A percentile compares a stretch with the other conserved stretches of the same genome.
Evolutionary conservation across 2,797 vertebrate genomes (phyloP).

Genomic region (Melanotaenia maccullochi): DNA sequence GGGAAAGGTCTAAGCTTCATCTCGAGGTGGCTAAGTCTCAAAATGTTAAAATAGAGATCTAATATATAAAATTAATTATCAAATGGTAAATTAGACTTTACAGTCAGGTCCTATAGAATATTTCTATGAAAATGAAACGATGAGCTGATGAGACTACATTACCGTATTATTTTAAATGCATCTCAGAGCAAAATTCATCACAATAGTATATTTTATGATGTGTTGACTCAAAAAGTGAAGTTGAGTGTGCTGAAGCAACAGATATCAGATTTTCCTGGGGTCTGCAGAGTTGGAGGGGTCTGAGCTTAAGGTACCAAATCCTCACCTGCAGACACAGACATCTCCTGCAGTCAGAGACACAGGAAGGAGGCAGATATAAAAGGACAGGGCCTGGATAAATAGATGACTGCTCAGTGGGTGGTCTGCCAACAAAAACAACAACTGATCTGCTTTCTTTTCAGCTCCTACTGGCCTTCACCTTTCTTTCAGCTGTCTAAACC

Average conservation of each 20-base stretch:
- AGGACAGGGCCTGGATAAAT: slow-evolving; percentile 44
- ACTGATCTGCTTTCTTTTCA: slow-evolving; percentile 36
- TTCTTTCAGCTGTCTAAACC: slow-evolving; percentile 31
- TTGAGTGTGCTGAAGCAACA: slow-evolving; percentile 34
- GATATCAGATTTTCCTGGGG: slow-evolving; percentile 31
- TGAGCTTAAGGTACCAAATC: slow-evolving; percentile 64
- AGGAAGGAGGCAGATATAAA: slow-evolving; percentile 44
- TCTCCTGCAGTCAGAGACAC: slow-evolving; percentile 51
- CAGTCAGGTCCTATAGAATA: neutral
- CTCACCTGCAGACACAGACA: slow-evolving; percentile 56
- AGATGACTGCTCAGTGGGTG: slow-evolving; percentile 48
- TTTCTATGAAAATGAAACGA: slow-evolving; percentile 12
- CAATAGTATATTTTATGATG: slow-evolving; percentile 27
- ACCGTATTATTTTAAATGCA: slow-evolving; percentile 9
- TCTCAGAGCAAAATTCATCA: neutral
- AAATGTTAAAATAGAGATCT: slow-evolving; percentile 11
- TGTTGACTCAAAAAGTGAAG: slow-evolving; percentile 58
- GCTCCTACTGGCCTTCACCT: slow-evolving; percentile 41
- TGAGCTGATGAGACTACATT: slow-evolving; percentile 15
- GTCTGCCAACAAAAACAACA: slow-evolving; percentile 55
- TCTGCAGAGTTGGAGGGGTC: slow-evolving; percentile 31
- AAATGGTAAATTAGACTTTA: neutral
- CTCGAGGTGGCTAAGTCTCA: slow-evolving; percentile 10
- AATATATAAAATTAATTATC: neutral
- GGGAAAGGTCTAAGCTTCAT: slow-evolving; percentile 25